phyloP scores from a whole-genome alignment of 2,113 vertebrate genomes.

The Blennius ocellaris region DNA sequence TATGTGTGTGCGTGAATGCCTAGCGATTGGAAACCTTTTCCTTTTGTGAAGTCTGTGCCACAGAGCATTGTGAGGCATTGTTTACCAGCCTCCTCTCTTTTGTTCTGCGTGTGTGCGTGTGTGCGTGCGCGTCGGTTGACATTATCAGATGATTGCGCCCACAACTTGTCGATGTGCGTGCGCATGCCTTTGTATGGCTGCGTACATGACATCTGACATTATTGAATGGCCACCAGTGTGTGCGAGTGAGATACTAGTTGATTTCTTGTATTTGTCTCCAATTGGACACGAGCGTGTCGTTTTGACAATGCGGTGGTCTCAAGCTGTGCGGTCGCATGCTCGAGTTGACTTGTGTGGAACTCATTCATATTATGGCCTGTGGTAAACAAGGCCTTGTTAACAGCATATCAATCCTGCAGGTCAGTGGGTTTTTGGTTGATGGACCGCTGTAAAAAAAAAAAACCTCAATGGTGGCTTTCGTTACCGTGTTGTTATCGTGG shows the following conservation, averaged over 20 bases:
- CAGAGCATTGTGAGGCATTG: constrained; percentile 78
- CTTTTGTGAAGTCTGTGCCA: constrained; percentile 76
- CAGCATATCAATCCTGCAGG: not conserved
- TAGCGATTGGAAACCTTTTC: constrained; percentile 79
- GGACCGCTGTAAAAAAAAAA: not conserved
- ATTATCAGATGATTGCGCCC: constrained; percentile 76
- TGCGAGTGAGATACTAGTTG: constrained; percentile 41
- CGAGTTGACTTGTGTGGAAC: constrained; percentile 9
- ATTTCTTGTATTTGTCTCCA: constrained; percentile 42
- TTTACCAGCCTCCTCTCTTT: constrained; percentile 74
- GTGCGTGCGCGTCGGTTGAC: constrained; percentile 58
- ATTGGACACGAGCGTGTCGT: constrained; percentile 26
- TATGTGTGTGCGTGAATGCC: constrained; percentile 69
- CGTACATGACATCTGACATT: constrained; percentile 64
- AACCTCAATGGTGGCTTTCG: not conserved
- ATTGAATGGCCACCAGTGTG: constrained; percentile 47
- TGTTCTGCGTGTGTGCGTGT: constrained; percentile 51
- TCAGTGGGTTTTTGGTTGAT: not conserved
- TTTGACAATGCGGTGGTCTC: constrained; percentile 29
- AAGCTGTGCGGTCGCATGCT: not conserved
- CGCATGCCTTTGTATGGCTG: constrained; percentile 44
- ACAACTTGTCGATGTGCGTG: constrained; percentile 41
- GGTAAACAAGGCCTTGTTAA: constrained; percentile 5
- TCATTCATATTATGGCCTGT: constrained; percentile 8
- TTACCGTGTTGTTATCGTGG: not conserved